Base-by-base conservation (phyloP, 2,797 vertebrate species). In the Diplodus sargus region DNA sequence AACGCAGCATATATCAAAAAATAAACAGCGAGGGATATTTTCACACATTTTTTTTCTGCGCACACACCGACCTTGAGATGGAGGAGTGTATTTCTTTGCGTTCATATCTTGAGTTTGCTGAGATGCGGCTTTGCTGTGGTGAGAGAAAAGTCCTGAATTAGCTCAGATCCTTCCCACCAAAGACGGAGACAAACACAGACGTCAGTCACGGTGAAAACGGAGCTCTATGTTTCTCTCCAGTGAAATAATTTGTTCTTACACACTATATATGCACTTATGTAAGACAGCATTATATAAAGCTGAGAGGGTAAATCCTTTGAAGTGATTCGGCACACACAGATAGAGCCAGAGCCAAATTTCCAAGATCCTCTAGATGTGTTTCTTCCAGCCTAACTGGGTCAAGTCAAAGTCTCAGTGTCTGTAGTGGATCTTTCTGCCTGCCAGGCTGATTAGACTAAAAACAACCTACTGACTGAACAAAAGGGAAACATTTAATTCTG, bases 31-130 rank as follows among this genome's bases (percentile, higher is more conserved):
- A 57, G 9, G 45, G 48, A 23, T 18, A 0, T 16, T 54, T 70
- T 68, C 5, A 51, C 60, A 43, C 5, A 5, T 39, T 39, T 39
- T 39, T 39, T 39, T 54, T 57, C 14, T 47, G 12, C 15, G 23
- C 43, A 51, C 34, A 34, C 66, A 93, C 96, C 95, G 90, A 98
- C 98, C 97, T 96, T 97, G 97, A 78, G 97, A 97, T 70, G 97
- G 97, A 85, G 98, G 98, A 34, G 97, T 97, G 0, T 97, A 97
- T 95, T 98, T 99, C 95, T 98, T 97, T 89, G 97, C 95, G 88
- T 98, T 97, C 90, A 98, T 92, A 89, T 99, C 97, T 96, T 97
- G 95, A 95, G 96, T 93, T 84, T 93, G 93, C 89, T 96, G 96
- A 93, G 94, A 87, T 90, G 97, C 94, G 85, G 97, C 96, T 98